A percentile compares a stretch with the other conserved stretches of the same genome.
Conservation (phyloP, 2,888 invertebrate genomes). For the Trissolcus japonicus region DNA sequence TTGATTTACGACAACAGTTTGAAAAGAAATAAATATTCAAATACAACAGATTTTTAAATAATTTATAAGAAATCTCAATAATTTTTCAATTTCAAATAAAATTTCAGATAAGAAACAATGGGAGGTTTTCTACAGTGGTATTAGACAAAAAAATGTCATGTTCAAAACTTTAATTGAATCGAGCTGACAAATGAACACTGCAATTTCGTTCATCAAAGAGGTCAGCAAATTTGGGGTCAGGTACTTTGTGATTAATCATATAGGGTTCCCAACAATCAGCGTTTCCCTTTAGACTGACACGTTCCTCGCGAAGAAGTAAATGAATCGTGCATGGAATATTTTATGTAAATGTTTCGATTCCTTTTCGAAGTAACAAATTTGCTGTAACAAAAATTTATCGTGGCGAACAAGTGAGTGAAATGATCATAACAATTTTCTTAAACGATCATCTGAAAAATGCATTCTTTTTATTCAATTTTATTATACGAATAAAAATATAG, state of each 20-base stretch:
- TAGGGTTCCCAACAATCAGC: slow-evolving; percentile 45
- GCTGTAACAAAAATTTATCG: slow-evolving; percentile 17
- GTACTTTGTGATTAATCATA: slow-evolving; percentile 52
- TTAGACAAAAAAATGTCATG: slow-evolving; percentile 7
- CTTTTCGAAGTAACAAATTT: slow-evolving; percentile 25
- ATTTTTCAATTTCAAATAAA: no score
- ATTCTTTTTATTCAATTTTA: no score
- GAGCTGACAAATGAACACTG: slow-evolving; percentile 43
- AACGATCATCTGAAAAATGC: background rate
- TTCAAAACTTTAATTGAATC: slow-evolving; percentile 33
- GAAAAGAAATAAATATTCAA: no score
- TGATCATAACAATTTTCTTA: background rate
- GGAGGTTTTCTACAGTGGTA: no score
- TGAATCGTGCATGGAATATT: slow-evolving; percentile 46
- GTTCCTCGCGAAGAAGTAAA: slow-evolving; percentile 25
- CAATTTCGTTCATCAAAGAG: slow-evolving; percentile 50
- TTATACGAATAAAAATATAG: no score
- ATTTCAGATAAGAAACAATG: no score
- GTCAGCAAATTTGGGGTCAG: slow-evolving; percentile 49
- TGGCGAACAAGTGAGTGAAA: background rate
- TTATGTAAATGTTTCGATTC: slow-evolving; percentile 32
- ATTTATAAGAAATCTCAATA: no score
- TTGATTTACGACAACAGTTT: no score
- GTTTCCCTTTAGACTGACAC: slow-evolving; percentile 31
- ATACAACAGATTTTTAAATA: no score